Evolutionary conservation across 2,113 vertebrate genomes (phyloP).

Genomic region (Proterorhinus semilunaris): DNA sequence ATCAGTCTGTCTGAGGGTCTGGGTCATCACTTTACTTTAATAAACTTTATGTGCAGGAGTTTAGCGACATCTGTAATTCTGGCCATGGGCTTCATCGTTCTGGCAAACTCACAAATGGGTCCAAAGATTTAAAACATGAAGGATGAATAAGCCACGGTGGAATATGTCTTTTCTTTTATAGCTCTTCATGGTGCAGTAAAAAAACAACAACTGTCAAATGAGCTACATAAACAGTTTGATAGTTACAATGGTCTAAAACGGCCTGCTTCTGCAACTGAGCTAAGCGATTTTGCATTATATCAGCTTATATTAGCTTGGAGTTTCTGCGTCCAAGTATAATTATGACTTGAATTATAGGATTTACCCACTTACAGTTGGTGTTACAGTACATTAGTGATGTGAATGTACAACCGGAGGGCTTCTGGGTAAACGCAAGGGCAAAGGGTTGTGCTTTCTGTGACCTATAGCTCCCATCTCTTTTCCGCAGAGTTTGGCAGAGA

Average conservation of each 20-base stretch:
- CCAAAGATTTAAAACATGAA: neutral
- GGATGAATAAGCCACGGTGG: neutral
- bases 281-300: too few relatives aligned
- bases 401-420: conserved; percentile 11
- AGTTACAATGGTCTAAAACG: neutral
- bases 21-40: neutral
- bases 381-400: conserved; percentile 3
- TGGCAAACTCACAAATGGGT: neutral
- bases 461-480: conserved; percentile 45
- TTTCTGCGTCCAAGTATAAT: too few relatives aligned
- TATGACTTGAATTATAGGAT: too few relatives aligned
- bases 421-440: conserved; percentile 46
- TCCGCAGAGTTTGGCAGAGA: conserved; percentile 58
- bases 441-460: conserved; percentile 48
- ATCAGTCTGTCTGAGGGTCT: neutral
- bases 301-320: too few relatives aligned
- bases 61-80: neutral
- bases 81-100: neutral
- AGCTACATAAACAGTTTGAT: neutral
- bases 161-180: neutral
- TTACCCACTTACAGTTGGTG: neutral
- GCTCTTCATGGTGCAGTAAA: neutral
- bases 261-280: too few relatives aligned
- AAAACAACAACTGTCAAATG: neutral
- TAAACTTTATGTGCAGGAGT: neutral